Evolutionary conservation across 2,888 invertebrate species (phyloP).

Genomic region (Ophioninae sp.): DNA sequence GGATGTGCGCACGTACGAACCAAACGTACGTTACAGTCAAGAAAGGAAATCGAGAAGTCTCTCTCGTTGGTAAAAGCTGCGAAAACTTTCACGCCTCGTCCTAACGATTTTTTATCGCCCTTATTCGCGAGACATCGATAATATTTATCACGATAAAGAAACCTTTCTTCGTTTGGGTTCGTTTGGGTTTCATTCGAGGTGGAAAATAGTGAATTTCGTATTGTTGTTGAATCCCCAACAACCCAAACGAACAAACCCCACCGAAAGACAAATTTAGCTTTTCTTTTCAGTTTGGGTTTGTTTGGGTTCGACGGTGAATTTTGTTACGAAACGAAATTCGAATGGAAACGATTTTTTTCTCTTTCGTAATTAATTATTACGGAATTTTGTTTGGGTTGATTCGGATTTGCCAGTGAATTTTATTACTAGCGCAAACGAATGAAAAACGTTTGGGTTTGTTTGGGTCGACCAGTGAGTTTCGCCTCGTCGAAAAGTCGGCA

Average conservation of each 20-base stretch:
- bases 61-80: slow-evolving; percentile 28
- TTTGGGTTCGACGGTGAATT: no score
- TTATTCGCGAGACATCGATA: slow-evolving; percentile 18
- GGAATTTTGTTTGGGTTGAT: no score
- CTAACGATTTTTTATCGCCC: not conserved
- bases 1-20: slow-evolving; percentile 59
- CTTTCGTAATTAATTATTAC: no score
- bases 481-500: not conserved
- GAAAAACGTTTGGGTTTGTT: no score
- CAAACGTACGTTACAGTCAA: slow-evolving; percentile 66
- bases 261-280: no score
- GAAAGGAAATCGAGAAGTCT: slow-evolving; percentile 60
- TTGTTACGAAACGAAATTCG: no score
- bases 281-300: not conserved
- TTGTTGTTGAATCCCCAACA: no score
- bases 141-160: slow-evolving; percentile 4
- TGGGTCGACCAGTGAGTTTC: not conserved
- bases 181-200: not conserved
- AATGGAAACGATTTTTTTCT: no score
- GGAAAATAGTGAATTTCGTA: no score
- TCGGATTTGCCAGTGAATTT: no score
- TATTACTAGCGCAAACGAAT: no score
- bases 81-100: slow-evolving; percentile 42
- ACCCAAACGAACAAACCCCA: no score
- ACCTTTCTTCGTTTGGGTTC: not conserved